phyloP scores from a whole-genome alignment of 2,888 invertebrate species.

The Myathropa florea region DNA sequence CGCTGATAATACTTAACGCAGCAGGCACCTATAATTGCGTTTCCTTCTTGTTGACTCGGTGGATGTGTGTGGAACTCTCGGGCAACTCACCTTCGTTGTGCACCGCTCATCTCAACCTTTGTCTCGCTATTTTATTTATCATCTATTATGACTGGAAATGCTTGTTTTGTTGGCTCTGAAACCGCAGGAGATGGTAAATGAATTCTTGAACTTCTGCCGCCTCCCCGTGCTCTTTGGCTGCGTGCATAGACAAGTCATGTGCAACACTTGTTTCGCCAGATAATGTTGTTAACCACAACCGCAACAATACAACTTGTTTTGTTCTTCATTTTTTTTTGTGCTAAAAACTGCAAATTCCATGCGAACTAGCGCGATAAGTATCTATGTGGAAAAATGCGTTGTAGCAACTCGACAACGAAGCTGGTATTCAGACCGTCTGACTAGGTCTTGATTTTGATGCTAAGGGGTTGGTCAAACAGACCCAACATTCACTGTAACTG shows the following conservation, averaged over 20 bases:
- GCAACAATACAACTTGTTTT: neutral
- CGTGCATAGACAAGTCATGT: neutral
- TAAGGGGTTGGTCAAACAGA: no score
- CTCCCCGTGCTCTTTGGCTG: neutral
- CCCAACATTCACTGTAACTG: no score
- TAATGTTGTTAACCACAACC: constrained; percentile 19
- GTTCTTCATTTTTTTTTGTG: neutral
- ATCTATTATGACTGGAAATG: constrained; percentile 6
- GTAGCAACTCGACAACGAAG: neutral
- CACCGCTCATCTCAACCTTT: neutral
- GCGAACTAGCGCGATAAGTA: neutral
- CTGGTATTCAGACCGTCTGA: no score
- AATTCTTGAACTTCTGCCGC: neutral
- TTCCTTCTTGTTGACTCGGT: neutral
- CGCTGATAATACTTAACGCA: constrained; percentile 8
- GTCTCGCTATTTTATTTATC: neutral
- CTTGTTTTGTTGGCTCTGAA: neutral
- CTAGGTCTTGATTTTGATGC: no score
- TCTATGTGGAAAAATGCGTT: neutral
- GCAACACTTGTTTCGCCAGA: constrained; percentile 5
- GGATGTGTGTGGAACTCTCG: neutral
- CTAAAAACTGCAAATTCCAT: neutral
- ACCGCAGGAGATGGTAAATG: constrained; percentile 1
- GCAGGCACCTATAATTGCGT: neutral
- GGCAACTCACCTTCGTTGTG: neutral